A percentile compares a stretch with the other conserved stretches of the same genome.
Conservation (phyloP, 2,113 vertebrate species). For the Rattus rattus region DNA sequence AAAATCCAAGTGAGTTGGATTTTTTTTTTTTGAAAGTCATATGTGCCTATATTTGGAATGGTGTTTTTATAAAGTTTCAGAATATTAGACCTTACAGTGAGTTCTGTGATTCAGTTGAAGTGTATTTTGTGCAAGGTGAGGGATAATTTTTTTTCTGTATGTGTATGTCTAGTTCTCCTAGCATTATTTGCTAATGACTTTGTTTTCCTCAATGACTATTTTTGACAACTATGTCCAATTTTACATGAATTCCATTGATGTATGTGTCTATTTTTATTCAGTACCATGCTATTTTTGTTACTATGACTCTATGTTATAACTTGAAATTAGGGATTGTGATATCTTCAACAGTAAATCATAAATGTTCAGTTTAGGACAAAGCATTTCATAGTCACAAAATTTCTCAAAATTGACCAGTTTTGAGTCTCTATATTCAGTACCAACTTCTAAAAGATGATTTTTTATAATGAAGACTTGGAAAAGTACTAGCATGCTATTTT, state of each 20-base stretch:
- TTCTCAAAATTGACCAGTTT: background rate
- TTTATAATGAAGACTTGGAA: background rate
- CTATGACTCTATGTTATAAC: too few species aligned
- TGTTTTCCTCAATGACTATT: background rate
- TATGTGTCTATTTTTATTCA: background rate
- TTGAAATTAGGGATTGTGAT: too few species aligned
- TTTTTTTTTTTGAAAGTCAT: background rate
- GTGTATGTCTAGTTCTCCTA: background rate
- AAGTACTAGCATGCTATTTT: background rate
- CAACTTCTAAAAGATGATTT: background rate
- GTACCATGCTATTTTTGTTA: too few species aligned
- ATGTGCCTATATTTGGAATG: background rate
- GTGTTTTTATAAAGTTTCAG: background rate
- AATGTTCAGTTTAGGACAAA: background rate
- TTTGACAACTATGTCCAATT: background rate
- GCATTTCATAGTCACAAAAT: background rate
- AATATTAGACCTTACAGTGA: background rate
- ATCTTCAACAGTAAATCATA: background rate
- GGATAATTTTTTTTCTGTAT: background rate
- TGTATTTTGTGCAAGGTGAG: background rate
- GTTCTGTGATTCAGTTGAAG: background rate
- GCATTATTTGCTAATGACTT: background rate
- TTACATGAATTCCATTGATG: background rate
- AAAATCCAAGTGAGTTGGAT: background rate
- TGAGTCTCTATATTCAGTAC: background rate